These are phyloP conservation scores for Leucophora obtusa DNA, from an alignment of 2,888 invertebrate genomes.

Conservation along the genomic window DNA sequence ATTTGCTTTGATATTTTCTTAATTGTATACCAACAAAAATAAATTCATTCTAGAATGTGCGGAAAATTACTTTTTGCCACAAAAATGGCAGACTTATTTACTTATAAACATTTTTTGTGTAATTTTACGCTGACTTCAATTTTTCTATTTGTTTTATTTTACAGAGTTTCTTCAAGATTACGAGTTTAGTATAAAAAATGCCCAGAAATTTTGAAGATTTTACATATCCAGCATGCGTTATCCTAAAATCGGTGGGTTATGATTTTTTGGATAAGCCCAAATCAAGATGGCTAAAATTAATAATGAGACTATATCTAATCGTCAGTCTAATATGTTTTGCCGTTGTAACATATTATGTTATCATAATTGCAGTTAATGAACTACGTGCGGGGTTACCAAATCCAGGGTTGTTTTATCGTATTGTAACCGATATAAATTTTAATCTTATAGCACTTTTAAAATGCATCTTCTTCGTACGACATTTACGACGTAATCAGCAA, in stretches of 20 bases:
- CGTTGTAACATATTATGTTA: neutral
- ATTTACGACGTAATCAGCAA: neutral
- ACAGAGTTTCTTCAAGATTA: too few relatives aligned
- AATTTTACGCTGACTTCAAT: too few relatives aligned
- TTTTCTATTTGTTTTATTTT: too few relatives aligned
- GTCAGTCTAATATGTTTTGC: neutral
- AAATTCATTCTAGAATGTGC: too few relatives aligned
- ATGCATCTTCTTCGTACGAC: neutral
- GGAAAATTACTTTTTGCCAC: too few relatives aligned
- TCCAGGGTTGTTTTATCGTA: neutral
- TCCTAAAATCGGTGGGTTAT: neutral
- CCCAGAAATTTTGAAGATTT: conserved; percentile 1
- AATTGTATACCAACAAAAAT: too few relatives aligned
- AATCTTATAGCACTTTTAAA: neutral
- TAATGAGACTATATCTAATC: neutral
- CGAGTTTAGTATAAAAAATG: neutral
- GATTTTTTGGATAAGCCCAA: conserved; percentile 35
- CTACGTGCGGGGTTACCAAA: neutral
- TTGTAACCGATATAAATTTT: neutral
- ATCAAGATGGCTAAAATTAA: neutral
- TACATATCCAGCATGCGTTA: neutral
- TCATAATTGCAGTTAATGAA: neutral
- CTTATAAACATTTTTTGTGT: too few relatives aligned
- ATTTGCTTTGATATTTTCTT: too few relatives aligned
- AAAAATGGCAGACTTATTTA: too few relatives aligned